Evolutionary conservation across 2,797 vertebrate species (phyloP), one percentile per base, ranked within the genome.

Genomic region (Sebastes umbrosus): DNA sequence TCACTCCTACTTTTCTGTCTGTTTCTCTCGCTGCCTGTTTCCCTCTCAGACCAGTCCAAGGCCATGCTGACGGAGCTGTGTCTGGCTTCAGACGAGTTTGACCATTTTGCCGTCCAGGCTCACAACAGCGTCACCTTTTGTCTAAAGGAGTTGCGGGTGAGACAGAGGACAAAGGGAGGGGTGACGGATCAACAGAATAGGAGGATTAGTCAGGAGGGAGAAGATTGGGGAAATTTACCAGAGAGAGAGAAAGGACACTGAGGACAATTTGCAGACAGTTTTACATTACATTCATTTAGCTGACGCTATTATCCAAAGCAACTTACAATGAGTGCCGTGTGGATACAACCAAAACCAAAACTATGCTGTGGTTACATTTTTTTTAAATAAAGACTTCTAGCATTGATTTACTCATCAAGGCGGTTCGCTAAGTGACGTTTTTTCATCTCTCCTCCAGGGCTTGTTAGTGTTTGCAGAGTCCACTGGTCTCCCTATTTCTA

Each of bases 141-240:
- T 87, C 95, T 99, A 25, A 98, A 97, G 91, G 98, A 99, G 73
- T 95, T 99, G 60, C 94, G 98, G 93, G 98, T 99, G 83, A 97
- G 96, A 75, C n/a, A 10, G 32, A 39, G 2, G 5, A 57, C 9
- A 46, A 54, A 63, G 25, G 4, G 22, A 10, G 63, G 29, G 29
- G 55, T 18, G 16, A 65, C 8, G 2, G 27, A 31, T 16, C 1
- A 9, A 34, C 57, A 59, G 5, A 20, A 13, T 22, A 31, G 4
- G 3, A 25, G 16, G 31, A 68, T 71, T 58, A 59, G 24, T 69
- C 34, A 62, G 36, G 32, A 67, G 39, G 22, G 22, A 25, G 4
- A 46, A 20, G n/a, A 24, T 1, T 27, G 18, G 9, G 46, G 43
- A 25, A 11, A 65, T n/a, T 77, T 6, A 36, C 4, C 9, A 25